phyloP scores from a whole-genome alignment of 2,113 vertebrate species.

The Prionailurus bengalensis region DNA sequence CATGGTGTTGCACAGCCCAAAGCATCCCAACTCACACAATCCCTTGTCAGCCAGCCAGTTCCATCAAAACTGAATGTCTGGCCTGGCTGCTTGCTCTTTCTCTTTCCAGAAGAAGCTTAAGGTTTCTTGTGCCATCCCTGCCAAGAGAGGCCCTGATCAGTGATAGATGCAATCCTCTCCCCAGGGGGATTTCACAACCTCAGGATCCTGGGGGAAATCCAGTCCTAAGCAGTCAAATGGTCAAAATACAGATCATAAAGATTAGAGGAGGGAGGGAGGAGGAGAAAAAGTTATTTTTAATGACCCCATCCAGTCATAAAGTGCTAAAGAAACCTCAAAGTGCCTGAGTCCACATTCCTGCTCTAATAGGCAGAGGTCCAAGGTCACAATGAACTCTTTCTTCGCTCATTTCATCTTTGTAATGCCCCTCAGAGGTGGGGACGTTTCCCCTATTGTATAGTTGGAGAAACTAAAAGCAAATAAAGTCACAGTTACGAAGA shows the following conservation, averaged over 20 bases:
- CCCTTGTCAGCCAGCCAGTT: background rate
- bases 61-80: background rate
- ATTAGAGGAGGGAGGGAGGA: background rate
- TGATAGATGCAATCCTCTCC: background rate
- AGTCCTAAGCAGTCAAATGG: background rate
- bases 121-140: background rate
- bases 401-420: background rate
- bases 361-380: background rate
- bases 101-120: background rate
- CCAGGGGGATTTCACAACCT: background rate
- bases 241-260: background rate
- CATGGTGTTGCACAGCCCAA: background rate
- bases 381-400: background rate
- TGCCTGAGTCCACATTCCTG: background rate
- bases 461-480: background rate
- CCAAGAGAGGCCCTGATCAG: background rate
- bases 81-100: background rate
- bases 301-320: background rate
- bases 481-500: background rate
- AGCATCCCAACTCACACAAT: background rate
- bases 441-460: background rate
- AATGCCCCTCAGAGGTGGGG: background rate
- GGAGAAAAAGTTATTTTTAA: background rate
- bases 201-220: background rate
- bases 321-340: background rate